Evolutionary conservation across 2,888 invertebrate genomes (phyloP), one percentile per base, ranked within the genome.

Genomic region (Ectobius pallidus): DNA sequence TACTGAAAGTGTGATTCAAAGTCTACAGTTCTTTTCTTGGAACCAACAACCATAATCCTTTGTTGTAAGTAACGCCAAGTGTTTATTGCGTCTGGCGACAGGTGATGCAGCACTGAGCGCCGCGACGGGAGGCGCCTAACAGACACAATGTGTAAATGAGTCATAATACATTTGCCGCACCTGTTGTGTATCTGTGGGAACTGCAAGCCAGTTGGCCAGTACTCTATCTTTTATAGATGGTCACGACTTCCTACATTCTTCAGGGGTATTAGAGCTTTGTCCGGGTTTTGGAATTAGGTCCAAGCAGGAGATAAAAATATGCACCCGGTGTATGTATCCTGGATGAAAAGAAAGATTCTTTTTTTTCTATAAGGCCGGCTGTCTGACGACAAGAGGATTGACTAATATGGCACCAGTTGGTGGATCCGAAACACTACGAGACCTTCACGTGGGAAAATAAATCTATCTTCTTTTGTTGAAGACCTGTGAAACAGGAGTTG

Each of bases 321-420:
- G 1, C 58, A 30, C 32, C n/a, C 3, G 16, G 16, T n/a, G 46
- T 14, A 46, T n/a, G 46, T 46, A n/a, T 46, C n/a, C 46, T 46
- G 46, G 46, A 46, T 46, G 9, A 46, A 46, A 46, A 46, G 46
- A n/a, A n/a, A 46, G n/a, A 46, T 39, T 39, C 46, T 14, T n/a
- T 46, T 46, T 46, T 46, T 46, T 46, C 3, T n/a, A 46, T 46
- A 46, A 22, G 25, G 27, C 11, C 55, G 14, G 1, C 27, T 55
- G 55, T 22, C 30, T 9, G 46, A 58, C 58, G 9, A 58, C 30
- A 58, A 2, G 30, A 20, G n/a, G n/a, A n/a, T n/a, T 58, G 58
- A 46, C 46, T 7, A 16, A 30, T 30, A 58, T 58, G 25, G 55
- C 55, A 55, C 55, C 52, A 52, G 52, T 52, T 52, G 52, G 52